phyloP scores from a whole-genome alignment of 2,113 vertebrate genomes.

The Carollia perspicillata region DNA sequence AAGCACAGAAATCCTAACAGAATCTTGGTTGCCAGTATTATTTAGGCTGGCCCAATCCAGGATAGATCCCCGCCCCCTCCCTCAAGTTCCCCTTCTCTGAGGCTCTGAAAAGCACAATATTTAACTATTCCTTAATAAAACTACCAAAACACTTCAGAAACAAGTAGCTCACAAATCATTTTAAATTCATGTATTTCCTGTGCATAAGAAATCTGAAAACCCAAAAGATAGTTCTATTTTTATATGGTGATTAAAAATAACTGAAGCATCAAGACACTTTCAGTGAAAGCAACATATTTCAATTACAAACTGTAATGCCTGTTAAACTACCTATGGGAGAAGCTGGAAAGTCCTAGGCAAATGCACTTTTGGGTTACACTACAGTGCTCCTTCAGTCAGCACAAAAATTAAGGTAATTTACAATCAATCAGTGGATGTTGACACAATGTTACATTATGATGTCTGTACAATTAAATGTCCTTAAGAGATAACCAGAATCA shows the following conservation, averaged over 20 bases:
- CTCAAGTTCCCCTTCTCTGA: constrained; percentile 51
- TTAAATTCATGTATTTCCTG: constrained; percentile 84
- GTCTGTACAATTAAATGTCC: constrained; percentile 79
- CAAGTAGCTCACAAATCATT: constrained; percentile 79
- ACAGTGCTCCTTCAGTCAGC: constrained; percentile 66
- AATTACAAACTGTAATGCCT: constrained; percentile 79
- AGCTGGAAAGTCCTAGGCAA: constrained; percentile 75
- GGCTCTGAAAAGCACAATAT: constrained; percentile 68
- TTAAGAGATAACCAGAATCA: constrained; percentile 76
- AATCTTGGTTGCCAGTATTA: constrained; percentile 68
- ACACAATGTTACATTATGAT: constrained; percentile 78
- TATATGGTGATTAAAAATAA: constrained; percentile 81
- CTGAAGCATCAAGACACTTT: constrained; percentile 80
- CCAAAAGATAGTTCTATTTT: constrained; percentile 80
- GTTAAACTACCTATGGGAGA: constrained; percentile 75
- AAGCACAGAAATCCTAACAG: constrained; percentile 72
- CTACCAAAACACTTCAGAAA: constrained; percentile 74
- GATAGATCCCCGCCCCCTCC: constrained; percentile 37
- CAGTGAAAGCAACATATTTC: constrained; percentile 76
- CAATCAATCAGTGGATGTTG: constrained; percentile 77
- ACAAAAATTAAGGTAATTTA: constrained; percentile 79
- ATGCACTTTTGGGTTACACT: constrained; percentile 73
- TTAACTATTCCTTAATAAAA: constrained; percentile 71
- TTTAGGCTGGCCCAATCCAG: constrained; percentile 66
- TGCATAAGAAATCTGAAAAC: constrained; percentile 85